phyloP scores from a whole-genome alignment of 1,140 invertebrate species.

The Lanistes nyassanus region DNA sequence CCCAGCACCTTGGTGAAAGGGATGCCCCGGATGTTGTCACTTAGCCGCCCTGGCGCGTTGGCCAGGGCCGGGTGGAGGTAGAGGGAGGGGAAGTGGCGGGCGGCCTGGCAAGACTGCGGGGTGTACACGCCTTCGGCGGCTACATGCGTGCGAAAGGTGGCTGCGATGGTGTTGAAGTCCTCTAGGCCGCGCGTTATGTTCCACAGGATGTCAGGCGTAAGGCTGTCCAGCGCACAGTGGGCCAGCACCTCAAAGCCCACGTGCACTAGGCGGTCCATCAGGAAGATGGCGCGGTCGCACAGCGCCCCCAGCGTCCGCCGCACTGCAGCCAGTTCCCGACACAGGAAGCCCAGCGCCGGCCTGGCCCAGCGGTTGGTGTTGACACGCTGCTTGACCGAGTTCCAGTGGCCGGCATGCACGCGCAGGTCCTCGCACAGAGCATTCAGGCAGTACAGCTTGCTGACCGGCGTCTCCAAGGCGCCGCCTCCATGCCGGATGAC shows the following conservation, averaged over 20 bases:
- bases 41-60: constrained; percentile 45
- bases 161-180: constrained; percentile 62
- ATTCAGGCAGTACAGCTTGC: constrained; percentile 62
- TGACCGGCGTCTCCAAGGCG: constrained; percentile 46
- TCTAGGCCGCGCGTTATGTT: constrained; percentile 63
- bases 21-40: constrained; percentile 51
- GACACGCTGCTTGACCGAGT: constrained; percentile 60
- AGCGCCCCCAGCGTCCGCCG: constrained; percentile 44
- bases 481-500: constrained; percentile 55
- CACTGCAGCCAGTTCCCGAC: constrained; percentile 53
- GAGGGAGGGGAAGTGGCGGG: constrained; percentile 5
- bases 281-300: constrained; percentile 56
- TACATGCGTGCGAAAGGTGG: constrained; percentile 17
- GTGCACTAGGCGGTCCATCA: constrained; percentile 60
- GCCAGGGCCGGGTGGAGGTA: constrained; percentile 35
- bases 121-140: constrained; percentile 17
- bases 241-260: constrained; percentile 64
- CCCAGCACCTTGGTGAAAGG: constrained; percentile 59
- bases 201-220: constrained; percentile 62
- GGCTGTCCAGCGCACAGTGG: constrained; percentile 54
- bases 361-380: constrained; percentile 59
- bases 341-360: constrained; percentile 48
- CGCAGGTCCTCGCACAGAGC: constrained; percentile 64
- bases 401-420: constrained; percentile 63
- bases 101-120: constrained; percentile 3